A percentile compares a stretch with the other conserved stretches of the same genome.
These are phyloP conservation scores for Nebria ingens DNA, from an alignment of 1,140 invertebrate species.

Conservation along the genomic window DNA sequence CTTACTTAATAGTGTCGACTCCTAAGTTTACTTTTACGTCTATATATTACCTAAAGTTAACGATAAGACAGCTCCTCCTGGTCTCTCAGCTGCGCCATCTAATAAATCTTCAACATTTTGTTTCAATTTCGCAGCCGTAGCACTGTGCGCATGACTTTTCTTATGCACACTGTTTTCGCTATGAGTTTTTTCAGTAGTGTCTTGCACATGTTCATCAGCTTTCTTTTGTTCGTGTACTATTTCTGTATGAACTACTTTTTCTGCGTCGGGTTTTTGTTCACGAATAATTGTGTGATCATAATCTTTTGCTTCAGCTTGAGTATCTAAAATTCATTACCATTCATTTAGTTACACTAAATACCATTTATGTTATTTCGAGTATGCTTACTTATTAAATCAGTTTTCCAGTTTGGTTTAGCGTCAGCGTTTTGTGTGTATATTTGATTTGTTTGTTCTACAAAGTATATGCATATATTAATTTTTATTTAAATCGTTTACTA, in stretches of 20 bases:
- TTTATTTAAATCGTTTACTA: background rate
- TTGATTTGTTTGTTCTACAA: background rate
- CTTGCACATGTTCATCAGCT: background rate
- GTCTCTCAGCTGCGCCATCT: slow-evolving; percentile 52
- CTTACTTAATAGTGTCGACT: slow-evolving; percentile 8
- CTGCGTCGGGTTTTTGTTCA: background rate
- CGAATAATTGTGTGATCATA: background rate
- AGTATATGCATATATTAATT: background rate
- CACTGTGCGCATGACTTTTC: slow-evolving; percentile 16
- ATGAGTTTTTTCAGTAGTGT: background rate
- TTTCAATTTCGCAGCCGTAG: slow-evolving; percentile 29
- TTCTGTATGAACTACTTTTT: background rate
- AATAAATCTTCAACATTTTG: slow-evolving; percentile 27
- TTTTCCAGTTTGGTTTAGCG: background rate
- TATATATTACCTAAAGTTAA: slow-evolving; percentile 54
- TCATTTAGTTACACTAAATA: background rate
- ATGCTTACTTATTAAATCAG: slow-evolving; percentile 3
- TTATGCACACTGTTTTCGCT: slow-evolving; percentile 11
- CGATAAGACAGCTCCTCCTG: slow-evolving; percentile 74
- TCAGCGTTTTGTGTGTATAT: background rate
- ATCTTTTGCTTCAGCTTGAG: background rate
- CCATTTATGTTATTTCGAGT: background rate
- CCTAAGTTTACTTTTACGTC: background rate
- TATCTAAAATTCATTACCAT: background rate
- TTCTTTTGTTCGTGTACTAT: background rate